A percentile compares a stretch with the other conserved stretches of the same genome.
Evolutionary conservation across 2,113 vertebrate genomes (phyloP).

Genomic region (Bubo blakistoni): DNA sequence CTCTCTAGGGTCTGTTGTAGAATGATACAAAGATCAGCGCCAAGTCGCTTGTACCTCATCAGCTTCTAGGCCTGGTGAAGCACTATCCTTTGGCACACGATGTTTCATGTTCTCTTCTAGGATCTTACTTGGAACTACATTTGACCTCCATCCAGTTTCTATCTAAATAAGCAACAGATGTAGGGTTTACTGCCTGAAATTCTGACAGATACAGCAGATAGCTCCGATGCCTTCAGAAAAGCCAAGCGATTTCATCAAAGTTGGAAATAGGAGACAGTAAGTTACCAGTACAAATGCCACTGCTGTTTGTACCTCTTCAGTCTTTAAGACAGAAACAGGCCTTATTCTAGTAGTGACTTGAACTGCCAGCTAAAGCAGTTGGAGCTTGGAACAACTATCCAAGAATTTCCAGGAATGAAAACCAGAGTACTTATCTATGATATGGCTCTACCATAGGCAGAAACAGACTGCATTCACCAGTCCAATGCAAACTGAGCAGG

Average conservation of each 20-base stretch:
- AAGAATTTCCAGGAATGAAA: background rate
- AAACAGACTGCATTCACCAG: background rate
- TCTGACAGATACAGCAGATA: background rate
- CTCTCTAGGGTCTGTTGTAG: background rate
- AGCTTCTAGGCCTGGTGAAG: background rate
- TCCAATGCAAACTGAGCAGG: background rate
- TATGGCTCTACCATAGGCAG: background rate
- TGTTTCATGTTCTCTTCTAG: background rate
- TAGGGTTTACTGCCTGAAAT: background rate
- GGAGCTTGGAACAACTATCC: background rate
- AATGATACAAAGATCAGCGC: background rate
- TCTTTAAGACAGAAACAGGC: background rate
- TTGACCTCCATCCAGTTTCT: background rate
- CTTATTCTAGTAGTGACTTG: background rate
- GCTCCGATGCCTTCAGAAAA: background rate
- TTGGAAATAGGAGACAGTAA: background rate
- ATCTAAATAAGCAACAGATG: background rate
- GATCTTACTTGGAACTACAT: background rate
- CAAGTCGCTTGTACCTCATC: background rate
- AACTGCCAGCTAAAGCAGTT: background rate
- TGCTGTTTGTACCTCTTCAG: background rate
- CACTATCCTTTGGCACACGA: background rate
- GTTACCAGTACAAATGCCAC: background rate
- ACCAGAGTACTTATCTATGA: background rate
- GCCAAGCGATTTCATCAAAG: background rate